These are phyloP conservation scores for Cloeon dipterum DNA, from an alignment of 2,888 invertebrate genomes.

Conservation along the genomic window DNA sequence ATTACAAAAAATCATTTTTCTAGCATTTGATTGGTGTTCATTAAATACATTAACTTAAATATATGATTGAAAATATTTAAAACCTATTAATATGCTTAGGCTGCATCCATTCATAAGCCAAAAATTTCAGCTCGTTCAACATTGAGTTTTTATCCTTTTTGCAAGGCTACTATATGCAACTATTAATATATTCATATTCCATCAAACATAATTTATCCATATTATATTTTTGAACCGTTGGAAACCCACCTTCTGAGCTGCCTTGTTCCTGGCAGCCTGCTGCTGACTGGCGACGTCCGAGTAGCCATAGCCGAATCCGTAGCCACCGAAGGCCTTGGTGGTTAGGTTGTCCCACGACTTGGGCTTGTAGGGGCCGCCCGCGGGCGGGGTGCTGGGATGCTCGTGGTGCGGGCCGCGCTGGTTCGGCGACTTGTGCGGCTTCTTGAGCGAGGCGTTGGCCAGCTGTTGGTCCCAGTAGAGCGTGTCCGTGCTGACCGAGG, in stretches of 20 bases:
- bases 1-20: too few relatives aligned
- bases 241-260: neutral
- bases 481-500: constrained; percentile 67
- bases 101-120: too few relatives aligned
- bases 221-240: too few relatives aligned
- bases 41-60: too few relatives aligned
- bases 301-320: constrained; percentile 70
- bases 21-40: too few relatives aligned
- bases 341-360: constrained; percentile 81
- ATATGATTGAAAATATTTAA: too few relatives aligned
- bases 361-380: constrained; percentile 31
- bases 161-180: too few relatives aligned
- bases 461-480: constrained; percentile 49
- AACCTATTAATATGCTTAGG: too few relatives aligned
- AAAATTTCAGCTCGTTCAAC: too few relatives aligned
- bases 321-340: constrained; percentile 64
- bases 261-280: neutral
- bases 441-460: constrained; percentile 16
- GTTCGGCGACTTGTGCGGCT: constrained; percentile 1
- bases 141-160: too few relatives aligned
- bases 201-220: too few relatives aligned
- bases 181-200: too few relatives aligned
- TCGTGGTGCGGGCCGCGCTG: constrained; percentile 15
- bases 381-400: constrained; percentile 11
- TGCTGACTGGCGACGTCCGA: constrained; percentile 32